Evolutionary conservation across 2,113 vertebrate species (phyloP).

Genomic region (Oxyruncus cristatus): DNA sequence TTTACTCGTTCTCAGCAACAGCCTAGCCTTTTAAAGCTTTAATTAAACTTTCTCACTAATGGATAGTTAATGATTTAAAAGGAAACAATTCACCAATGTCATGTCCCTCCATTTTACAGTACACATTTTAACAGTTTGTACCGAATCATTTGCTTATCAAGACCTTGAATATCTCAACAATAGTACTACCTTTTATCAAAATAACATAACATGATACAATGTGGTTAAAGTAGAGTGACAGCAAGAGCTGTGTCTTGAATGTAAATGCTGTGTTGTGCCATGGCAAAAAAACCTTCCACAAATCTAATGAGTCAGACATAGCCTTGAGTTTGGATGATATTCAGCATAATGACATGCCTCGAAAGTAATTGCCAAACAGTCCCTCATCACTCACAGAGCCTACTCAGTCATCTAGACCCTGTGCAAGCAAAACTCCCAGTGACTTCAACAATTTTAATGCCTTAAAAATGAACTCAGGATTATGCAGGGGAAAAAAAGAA

Average conservation of each 20-base stretch:
- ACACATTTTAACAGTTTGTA: slow-evolving; percentile 20
- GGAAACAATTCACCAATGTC: slow-evolving; percentile 40
- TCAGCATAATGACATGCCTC: slow-evolving; percentile 22
- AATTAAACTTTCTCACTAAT: slow-evolving; percentile 56
- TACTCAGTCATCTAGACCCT: neutral
- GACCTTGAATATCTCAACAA: slow-evolving; percentile 43
- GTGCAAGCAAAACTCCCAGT: neutral
- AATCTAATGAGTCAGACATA: slow-evolving; percentile 33
- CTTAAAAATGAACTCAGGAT: neutral
- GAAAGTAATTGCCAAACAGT: slow-evolving; percentile 35
- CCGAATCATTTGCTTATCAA: slow-evolving; percentile 29
- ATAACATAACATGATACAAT: slow-evolving; percentile 28
- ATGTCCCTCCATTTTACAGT: slow-evolving; percentile 9
- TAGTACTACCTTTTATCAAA: neutral
- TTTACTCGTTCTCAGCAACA: neutral
- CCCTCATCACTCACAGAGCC: slow-evolving; percentile 22
- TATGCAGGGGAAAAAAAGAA: neutral
- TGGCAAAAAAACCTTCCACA: neutral
- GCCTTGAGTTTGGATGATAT: slow-evolving; percentile 45
- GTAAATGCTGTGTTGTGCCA: neutral
- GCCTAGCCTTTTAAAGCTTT: slow-evolving; percentile 25
- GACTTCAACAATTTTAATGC: neutral
- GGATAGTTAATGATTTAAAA: slow-evolving; percentile 56
- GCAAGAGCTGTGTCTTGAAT: slow-evolving; percentile 19
- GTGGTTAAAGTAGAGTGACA: slow-evolving; percentile 19